Conservation (phyloP, 2,797 vertebrate species). For the Pseudochromis fuscus region DNA sequence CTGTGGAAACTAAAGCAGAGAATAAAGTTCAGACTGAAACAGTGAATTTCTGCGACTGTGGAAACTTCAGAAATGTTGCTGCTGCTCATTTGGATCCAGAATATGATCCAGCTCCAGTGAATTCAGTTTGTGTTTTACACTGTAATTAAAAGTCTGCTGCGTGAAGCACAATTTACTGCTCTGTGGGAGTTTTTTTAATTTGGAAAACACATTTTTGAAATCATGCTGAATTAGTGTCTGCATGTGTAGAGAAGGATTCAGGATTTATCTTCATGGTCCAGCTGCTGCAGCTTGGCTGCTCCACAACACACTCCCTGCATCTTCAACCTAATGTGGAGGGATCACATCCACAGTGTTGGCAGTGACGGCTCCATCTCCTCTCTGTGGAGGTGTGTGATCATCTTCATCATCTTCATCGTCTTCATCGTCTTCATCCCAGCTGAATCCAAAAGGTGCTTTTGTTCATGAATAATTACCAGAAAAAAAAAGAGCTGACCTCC, state of each 20-base stretch:
- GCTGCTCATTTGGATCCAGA: constrained; percentile 13
- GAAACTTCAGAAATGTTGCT: not conserved
- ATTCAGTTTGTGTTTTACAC: constrained; percentile 15
- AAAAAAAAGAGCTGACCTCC: no score
- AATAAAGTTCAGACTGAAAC: not conserved
- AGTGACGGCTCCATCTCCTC: no score
- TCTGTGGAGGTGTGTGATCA: no score
- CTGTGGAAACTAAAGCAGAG: not conserved
- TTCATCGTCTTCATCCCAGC: no score
- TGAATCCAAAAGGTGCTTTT: no score
- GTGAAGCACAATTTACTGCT: constrained; percentile 45
- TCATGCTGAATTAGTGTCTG: constrained; percentile 32
- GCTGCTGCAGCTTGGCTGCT: constrained; percentile 1
- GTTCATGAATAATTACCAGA: no score
- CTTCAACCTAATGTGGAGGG: not conserved
- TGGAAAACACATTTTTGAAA: constrained; percentile 22
- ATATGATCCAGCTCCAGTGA: not conserved
- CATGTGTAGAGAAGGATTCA: no score
- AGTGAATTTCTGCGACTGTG: not conserved
- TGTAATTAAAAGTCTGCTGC: constrained; percentile 38
- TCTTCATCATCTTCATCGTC: no score
- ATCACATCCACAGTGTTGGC: no score
- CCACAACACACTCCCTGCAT: not conserved
- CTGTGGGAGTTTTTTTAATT: constrained; percentile 4
- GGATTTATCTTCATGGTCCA: constrained; percentile 26